Evolutionary conservation across 64 coral and sea anemone species (phyloP).

Genomic region (Anthopleura sola): DNA sequence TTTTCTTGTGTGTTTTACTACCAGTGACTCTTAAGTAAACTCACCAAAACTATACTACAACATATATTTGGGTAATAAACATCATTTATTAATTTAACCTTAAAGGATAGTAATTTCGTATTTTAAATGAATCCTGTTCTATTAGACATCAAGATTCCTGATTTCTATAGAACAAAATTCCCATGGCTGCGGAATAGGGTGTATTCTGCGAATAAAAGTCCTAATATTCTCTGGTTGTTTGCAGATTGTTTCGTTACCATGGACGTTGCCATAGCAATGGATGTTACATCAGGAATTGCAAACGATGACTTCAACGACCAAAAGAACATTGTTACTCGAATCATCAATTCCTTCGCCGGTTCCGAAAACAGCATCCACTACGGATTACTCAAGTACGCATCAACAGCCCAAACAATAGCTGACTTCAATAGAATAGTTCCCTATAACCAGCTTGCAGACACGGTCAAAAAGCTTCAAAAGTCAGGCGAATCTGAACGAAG

Average conservation of each 20-base stretch:
- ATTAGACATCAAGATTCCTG: no score
- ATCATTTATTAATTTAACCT: no score
- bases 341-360: conserved; percentile 47
- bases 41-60: no score
- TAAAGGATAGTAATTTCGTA: no score
- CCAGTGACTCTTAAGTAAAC: no score
- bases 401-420: conserved; percentile 23
- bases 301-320: conserved; percentile 36
- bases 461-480: conserved; percentile 23
- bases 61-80: no score
- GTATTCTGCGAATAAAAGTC: neutral
- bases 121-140: no score
- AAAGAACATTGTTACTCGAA: conserved; percentile 43
- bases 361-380: conserved; percentile 60
- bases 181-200: no score
- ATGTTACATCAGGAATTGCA: conserved; percentile 23
- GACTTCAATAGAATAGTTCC: conserved; percentile 28
- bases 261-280: conserved; percentile 60
- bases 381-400: conserved; percentile 35
- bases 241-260: conserved; percentile 65
- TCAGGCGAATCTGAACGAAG: neutral
- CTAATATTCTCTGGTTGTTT: neutral
- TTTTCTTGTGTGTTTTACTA: no score
- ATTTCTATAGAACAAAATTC: no score
- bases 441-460: conserved; percentile 5